A percentile compares a stretch with the other conserved stretches of the same genome.
phyloP scores from a whole-genome alignment of 2,888 invertebrate genomes.

The Seira sanloemensis region DNA sequence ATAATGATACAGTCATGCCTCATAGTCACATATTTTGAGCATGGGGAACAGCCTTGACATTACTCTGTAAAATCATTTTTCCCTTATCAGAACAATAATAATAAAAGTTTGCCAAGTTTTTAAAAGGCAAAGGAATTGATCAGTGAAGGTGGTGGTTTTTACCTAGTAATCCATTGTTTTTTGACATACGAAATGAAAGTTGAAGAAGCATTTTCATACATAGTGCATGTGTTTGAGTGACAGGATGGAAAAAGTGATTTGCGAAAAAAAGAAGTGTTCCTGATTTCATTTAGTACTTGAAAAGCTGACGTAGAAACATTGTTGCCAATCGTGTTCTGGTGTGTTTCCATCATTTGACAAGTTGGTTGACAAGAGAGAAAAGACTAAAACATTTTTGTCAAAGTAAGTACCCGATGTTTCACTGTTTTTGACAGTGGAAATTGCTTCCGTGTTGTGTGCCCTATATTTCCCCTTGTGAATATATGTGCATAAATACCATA shows the following conservation, averaged over 20 bases:
- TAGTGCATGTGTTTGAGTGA: neutral
- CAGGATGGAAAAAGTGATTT: neutral
- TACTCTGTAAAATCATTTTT: no score
- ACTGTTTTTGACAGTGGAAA: neutral
- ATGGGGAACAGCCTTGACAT: no score
- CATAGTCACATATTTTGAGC: no score
- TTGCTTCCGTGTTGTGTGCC: neutral
- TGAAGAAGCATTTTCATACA: neutral
- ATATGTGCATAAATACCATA: neutral
- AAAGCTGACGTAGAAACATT: neutral
- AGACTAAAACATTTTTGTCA: no score
- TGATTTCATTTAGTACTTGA: neutral
- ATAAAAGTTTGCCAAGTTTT: no score
- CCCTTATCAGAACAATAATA: no score
- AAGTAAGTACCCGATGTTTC: neutral
- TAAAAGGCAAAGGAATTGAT: no score
- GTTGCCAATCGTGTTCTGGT: neutral
- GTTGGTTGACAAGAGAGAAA: neutral
- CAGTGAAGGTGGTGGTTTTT: no score
- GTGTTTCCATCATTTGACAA: neutral
- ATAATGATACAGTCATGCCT: no score
- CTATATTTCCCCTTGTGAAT: neutral
- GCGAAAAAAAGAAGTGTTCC: neutral
- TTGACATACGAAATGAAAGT: neutral
- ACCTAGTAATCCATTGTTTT: neutral